These are phyloP conservation scores for Sebastes oblongus DNA, from an alignment of 2,797 vertebrate genomes.

Conservation along the genomic window DNA sequence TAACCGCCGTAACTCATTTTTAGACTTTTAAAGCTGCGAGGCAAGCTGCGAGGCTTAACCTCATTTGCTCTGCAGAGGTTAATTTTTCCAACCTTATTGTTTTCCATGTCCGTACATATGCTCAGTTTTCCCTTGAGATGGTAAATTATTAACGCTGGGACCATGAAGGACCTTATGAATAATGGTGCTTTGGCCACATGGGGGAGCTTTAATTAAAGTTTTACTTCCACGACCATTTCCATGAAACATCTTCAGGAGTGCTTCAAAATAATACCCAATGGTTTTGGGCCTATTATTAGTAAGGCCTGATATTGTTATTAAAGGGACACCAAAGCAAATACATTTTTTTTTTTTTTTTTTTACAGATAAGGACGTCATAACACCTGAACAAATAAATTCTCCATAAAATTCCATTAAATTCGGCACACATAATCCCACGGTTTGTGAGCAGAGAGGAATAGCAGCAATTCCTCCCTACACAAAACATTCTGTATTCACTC, in stretches of 20 bases:
- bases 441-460: neutral
- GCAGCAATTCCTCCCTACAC: neutral
- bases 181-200: neutral
- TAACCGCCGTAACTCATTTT: conserved; percentile 45
- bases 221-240: neutral
- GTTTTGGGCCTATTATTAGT: neutral
- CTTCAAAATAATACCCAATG: neutral
- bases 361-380: neutral
- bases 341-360: neutral
- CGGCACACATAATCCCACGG: conserved; percentile 14
- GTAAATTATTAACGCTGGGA: neutral
- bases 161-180: neutral
- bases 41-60: conserved; percentile 3
- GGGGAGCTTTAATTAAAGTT: neutral
- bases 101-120: neutral
- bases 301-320: neutral
- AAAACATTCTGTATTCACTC: conserved; percentile 11
- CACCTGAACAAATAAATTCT: conserved; percentile 14
- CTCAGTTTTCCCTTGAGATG: neutral
- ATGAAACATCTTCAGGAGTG: neutral
- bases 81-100: neutral
- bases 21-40: conserved; percentile 30
- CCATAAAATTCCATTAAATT: conserved; percentile 13
- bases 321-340: neutral
- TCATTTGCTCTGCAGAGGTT: conserved; percentile 3